Evolutionary conservation across 37 sponge, comb jelly and placozoan genomes (phyloP).

Genomic region (Haliclona indistincta): DNA sequence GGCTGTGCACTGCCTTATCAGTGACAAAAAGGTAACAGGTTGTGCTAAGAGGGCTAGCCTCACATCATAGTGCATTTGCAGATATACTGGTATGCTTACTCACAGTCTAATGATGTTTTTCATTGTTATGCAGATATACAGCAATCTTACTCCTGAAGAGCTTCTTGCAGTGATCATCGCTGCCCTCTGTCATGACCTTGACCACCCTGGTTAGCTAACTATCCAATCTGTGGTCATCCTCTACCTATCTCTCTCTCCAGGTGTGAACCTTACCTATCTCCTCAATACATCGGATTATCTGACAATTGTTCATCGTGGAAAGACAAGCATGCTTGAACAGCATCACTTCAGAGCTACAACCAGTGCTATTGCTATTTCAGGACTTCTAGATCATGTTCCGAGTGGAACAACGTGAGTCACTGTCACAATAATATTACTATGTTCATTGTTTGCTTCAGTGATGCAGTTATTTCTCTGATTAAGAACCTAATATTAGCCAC

Average conservation of each 20-base stretch:
- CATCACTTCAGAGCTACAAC: conserved; percentile 76
- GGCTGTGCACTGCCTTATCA: conserved; percentile 84
- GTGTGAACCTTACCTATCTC: conserved; percentile 87
- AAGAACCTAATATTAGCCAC: conserved; percentile 68
- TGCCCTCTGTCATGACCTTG: conserved; percentile 84
- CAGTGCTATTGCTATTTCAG: conserved; percentile 48
- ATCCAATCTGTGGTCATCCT: not conserved
- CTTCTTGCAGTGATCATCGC: conserved; percentile 68
- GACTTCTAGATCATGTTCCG: conserved; percentile 63
- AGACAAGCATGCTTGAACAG: conserved; percentile 55
- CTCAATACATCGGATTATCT: conserved; percentile 71
- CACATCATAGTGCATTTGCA: too few species aligned
- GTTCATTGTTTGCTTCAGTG: not conserved
- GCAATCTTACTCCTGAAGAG: conserved; percentile 53
- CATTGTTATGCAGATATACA: conserved; percentile 30
- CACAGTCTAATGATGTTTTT: too few species aligned
- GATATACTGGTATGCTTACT: too few species aligned
- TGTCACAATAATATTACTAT: not conserved
- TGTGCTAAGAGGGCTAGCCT: too few species aligned
- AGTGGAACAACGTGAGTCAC: conserved; percentile 13
- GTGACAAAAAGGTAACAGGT: too few species aligned
- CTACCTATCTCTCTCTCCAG: conserved; percentile 19
- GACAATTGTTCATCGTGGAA: conserved; percentile 71
- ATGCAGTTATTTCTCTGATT: conserved; percentile 53
- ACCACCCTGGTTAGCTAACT: conserved; percentile 88